Evolutionary conservation across 2,797 vertebrate species (phyloP).

Genomic region (Alosa sapidissima): DNA sequence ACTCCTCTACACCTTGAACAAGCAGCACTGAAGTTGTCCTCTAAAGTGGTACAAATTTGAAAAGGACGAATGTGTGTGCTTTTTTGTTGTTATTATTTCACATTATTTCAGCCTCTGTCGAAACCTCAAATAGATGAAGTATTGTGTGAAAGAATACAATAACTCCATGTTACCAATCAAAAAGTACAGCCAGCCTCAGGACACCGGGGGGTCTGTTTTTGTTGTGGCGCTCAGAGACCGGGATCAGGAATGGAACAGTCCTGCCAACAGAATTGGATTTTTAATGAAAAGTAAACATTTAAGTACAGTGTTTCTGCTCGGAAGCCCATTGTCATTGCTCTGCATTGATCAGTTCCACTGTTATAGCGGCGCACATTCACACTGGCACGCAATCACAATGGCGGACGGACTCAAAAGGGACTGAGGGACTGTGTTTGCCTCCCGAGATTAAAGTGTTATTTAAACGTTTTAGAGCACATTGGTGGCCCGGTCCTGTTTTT

Average conservation of each 20-base stretch:
- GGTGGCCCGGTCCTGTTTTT: slow-evolving; percentile 26
- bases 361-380: slow-evolving; percentile 24
- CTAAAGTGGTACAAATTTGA: too few relatives aligned
- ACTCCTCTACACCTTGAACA: neutral
- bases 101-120: neutral
- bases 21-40: too few relatives aligned
- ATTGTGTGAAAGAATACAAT: slow-evolving; percentile 2
- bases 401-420: slow-evolving; percentile 22
- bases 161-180: neutral
- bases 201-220: slow-evolving; percentile 9
- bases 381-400: neutral
- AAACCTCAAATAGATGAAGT: neutral
- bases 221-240: neutral
- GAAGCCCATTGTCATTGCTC: neutral
- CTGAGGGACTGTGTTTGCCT: slow-evolving; percentile 32
- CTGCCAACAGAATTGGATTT: neutral
- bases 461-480: slow-evolving; percentile 37
- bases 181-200: neutral
- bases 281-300: slow-evolving; percentile 20
- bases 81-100: neutral
- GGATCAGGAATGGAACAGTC: neutral
- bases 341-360: slow-evolving; percentile 4
- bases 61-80: neutral
- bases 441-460: slow-evolving; percentile 46
- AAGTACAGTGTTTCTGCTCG: neutral